A percentile compares a stretch with the other conserved stretches of the same genome.
phyloP scores from a whole-genome alignment of 2,797 vertebrate genomes.

The Cyprinodon diabolis region DNA sequence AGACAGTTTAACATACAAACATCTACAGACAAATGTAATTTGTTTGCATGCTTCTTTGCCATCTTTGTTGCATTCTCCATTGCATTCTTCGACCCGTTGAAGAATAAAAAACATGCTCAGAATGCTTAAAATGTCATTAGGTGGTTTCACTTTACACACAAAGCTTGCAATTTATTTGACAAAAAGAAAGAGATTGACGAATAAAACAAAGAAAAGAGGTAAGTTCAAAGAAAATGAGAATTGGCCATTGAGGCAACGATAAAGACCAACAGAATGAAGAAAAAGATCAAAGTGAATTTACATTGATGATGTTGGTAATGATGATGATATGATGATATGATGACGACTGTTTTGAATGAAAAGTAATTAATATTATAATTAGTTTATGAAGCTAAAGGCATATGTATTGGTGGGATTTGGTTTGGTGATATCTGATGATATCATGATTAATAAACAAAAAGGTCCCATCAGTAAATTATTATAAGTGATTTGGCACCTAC shows the following conservation, averaged over 20 bases:
- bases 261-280: conserved; percentile 4
- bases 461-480: not conserved
- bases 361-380: not conserved
- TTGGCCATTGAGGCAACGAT: conserved; percentile 12
- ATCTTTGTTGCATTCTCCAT: conserved; percentile 68
- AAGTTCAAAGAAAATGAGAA: conserved; percentile 12
- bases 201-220: conserved; percentile 32
- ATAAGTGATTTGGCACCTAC: not conserved
- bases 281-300: not conserved
- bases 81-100: conserved; percentile 70
- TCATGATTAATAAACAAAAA: not conserved
- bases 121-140: conserved; percentile 69
- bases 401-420: not conserved
- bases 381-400: conserved; percentile 6
- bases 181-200: conserved; percentile 40
- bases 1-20: conserved; percentile 71
- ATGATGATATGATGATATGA: conserved; percentile 4
- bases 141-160: conserved; percentile 57
- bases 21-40: conserved; percentile 70
- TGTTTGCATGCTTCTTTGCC: conserved; percentile 70
- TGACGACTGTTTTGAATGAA: not conserved
- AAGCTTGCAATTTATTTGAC: conserved; percentile 42
- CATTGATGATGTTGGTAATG: not conserved
- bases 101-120: conserved; percentile 76
- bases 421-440: not conserved